These are phyloP conservation scores for Ptychobarbus kaznakovi DNA, from an alignment of 2,797 vertebrate species.

Conservation along the genomic window DNA sequence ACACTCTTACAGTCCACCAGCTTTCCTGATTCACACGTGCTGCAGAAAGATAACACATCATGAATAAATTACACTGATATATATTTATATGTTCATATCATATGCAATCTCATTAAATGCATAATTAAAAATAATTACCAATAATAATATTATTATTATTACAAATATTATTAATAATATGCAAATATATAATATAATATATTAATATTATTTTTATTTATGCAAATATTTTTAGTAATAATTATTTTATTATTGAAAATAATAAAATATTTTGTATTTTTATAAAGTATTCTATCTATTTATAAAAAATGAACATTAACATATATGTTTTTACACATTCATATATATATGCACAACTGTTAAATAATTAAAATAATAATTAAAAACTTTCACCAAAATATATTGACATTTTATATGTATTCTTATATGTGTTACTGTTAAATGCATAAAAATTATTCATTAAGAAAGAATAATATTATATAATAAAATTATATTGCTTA, in stretches of 20 bases:
- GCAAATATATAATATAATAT: no score
- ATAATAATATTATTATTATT: neutral
- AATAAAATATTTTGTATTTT: neutral
- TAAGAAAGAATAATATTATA: neutral
- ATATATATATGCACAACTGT: neutral
- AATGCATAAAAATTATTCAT: neutral
- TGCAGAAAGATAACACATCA: slow-evolving; percentile 57
- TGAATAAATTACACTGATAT: neutral
- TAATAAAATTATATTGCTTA: neutral
- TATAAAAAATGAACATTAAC: neutral
- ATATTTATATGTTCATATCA: neutral
- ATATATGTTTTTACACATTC: neutral
- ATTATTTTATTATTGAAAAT: neutral
- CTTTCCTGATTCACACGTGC: slow-evolving; percentile 82
- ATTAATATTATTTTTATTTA: no score
- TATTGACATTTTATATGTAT: neutral
- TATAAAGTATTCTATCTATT: neutral
- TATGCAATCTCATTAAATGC: neutral
- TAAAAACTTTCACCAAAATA: neutral
- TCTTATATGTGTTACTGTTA: neutral
- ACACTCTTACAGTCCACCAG: slow-evolving; percentile 80
- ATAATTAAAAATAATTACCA: neutral
- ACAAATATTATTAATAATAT: neutral
- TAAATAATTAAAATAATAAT: neutral
- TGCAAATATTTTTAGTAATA: neutral